Evolutionary conservation across 2,797 vertebrate genomes (phyloP).

Genomic region (Hypotaenidia philippensis): DNA sequence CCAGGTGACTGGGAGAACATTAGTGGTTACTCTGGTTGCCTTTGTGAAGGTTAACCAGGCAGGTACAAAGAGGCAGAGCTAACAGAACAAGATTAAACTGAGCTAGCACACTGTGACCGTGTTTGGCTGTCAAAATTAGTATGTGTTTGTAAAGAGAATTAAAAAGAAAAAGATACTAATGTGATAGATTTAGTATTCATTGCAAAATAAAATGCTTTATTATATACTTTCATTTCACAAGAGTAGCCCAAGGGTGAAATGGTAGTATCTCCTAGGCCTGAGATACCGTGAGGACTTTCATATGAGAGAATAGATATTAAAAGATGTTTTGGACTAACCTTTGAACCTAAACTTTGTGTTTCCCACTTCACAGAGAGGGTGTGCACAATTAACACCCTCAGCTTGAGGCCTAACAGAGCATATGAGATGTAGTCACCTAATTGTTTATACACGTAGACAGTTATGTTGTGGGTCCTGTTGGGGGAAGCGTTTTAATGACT

Average conservation of each 20-base stretch:
- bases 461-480: neutral
- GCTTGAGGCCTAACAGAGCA: neutral
- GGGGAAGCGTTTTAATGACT: neutral
- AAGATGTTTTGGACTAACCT: neutral
- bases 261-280: no score
- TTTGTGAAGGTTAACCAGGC: neutral
- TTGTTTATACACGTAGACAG: neutral
- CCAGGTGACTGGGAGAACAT: neutral
- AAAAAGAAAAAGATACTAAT: neutral
- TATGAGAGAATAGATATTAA: neutral
- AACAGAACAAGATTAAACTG: neutral
- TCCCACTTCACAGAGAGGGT: neutral
- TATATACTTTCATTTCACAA: neutral
- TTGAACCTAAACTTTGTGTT: neutral
- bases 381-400: neutral
- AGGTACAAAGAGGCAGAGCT: neutral
- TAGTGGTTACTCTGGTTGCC: neutral
- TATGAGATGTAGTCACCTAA: neutral
- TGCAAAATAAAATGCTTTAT: neutral
- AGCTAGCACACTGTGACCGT: neutral
- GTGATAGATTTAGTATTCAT: neutral
- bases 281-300: neutral
- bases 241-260: neutral
- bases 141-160: neutral
- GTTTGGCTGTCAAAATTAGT: neutral